These are phyloP conservation scores for Ginglymostoma cirratum DNA, from an alignment of 2,113 vertebrate species.

Conservation along the genomic window DNA sequence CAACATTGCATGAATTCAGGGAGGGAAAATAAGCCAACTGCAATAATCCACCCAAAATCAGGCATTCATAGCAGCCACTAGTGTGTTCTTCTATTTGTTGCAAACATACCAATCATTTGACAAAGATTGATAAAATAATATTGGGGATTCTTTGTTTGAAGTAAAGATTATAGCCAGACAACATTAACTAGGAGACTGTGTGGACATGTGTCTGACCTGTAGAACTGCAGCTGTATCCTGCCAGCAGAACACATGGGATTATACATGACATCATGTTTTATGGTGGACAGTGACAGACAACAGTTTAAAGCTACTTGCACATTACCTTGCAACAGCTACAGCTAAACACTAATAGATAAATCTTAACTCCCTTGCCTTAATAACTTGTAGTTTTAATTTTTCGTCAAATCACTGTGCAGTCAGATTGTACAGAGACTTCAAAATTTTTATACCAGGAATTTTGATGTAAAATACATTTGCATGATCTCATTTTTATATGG, in stretches of 20 bases:
- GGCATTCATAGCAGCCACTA: background rate
- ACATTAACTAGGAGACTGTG: too few relatives aligned
- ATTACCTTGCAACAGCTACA: background rate
- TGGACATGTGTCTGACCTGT: too few relatives aligned
- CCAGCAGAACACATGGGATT: too few relatives aligned
- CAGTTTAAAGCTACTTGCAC: too few relatives aligned
- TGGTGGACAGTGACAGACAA: too few relatives aligned
- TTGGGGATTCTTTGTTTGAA: too few relatives aligned
- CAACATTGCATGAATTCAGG: background rate
- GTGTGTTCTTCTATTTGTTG: background rate
- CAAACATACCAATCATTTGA: too few relatives aligned
- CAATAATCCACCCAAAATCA: background rate
- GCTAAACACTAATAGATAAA: background rate
- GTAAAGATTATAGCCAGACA: too few relatives aligned
- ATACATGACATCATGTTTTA: too few relatives aligned
- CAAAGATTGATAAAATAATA: too few relatives aligned
- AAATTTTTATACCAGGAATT: background rate
- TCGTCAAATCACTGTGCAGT: background rate
- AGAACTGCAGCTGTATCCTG: too few relatives aligned
- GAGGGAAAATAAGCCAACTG: background rate
- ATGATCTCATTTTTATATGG: background rate
- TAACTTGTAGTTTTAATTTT: background rate
- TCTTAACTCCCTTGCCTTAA: background rate
- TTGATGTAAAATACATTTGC: background rate
- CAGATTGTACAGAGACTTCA: background rate